Base-by-base conservation (phyloP, 1,140 invertebrate species). In the Saccostrea echinata region DNA sequence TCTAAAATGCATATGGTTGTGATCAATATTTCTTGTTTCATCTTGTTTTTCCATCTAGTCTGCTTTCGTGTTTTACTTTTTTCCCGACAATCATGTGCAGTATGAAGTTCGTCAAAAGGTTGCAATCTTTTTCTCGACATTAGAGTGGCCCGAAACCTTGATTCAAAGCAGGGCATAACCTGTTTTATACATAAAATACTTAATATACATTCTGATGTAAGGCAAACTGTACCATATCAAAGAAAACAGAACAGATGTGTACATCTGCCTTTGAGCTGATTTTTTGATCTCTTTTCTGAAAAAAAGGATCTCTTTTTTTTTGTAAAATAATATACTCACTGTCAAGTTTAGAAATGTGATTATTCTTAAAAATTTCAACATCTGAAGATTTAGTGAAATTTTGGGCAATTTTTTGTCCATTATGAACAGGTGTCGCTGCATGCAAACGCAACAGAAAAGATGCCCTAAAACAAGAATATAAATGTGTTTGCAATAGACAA, bases 201-300 rank as follows among this genome's bases (percentile, higher is more conserved):
- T 30, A 33, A 16, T 76, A 6, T 33, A 33, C 3, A 16, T 12
- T 9, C 27, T 76, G 68, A 76, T 76, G 13, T 33, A 30, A 76
- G 68, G 27, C 68, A 76, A 2, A 76, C 27, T 76, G 68, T 76
- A 76, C 30, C 68, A 27, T 30, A 33, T 76, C 30, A 30, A 16
- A 33, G 68, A 33, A 33, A 76, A 16, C 68, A 30, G 24, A 76
- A 76, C 68, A 76, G 68, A 76, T 76, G 68, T 33, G 30, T 76
- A 76, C 68, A 76, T 76, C 68, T 76, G 68, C 27, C 27, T 33
- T 33, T 76, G 68, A 76, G 68, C 27, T 2, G 16, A 30, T 18
- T 3, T 16, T 16, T 27, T 13, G 27, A n/a, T n/a, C n/a, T n/a
- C n/a, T 13, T 30, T 71, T 16, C 16, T 27, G 12, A 11, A 3